A percentile compares a stretch with the other conserved stretches of the same genome.
Conservation (phyloP, 2,888 invertebrate genomes). For the Rhamnusium bicolor region DNA sequence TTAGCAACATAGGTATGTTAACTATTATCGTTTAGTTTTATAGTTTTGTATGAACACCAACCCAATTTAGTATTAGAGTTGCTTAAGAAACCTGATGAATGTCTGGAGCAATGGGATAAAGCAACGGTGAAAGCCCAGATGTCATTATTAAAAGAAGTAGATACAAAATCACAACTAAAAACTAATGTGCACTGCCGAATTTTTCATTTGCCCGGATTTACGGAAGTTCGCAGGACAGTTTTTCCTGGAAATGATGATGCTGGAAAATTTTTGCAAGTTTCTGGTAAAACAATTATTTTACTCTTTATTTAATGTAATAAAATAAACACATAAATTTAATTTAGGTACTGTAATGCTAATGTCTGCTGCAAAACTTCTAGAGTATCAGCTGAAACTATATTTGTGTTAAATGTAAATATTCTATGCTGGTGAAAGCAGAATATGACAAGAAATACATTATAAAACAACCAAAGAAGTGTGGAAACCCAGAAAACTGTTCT, state of each 20-base stretch:
- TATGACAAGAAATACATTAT: conserved; percentile 73
- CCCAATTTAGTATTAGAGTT: conserved; percentile 80
- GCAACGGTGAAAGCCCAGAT: conserved; percentile 77
- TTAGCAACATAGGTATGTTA: too few relatives aligned
- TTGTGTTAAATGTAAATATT: conserved; percentile 84
- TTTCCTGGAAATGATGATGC: conserved; percentile 83
- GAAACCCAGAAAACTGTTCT: conserved; percentile 75
- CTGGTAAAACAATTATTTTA: conserved; percentile 75
- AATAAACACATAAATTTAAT: conserved; percentile 23
- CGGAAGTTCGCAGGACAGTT: conserved; percentile 77
- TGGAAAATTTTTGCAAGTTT: conserved; percentile 82
- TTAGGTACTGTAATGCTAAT: conserved; percentile 85
- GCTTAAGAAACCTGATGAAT: conserved; percentile 76
- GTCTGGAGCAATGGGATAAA: conserved; percentile 78
- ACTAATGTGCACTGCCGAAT: conserved; percentile 78
- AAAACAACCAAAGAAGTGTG: conserved; percentile 73
- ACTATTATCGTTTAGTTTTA: conserved; percentile 74
- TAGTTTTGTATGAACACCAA: conserved; percentile 80
- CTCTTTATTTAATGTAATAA: neutral
- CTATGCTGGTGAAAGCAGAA: conserved; percentile 78
- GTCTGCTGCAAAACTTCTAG: conserved; percentile 83
- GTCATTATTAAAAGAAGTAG: conserved; percentile 69
- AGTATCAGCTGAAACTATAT: conserved; percentile 82
- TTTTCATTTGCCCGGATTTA: conserved; percentile 79
- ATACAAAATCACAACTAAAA: conserved; percentile 73